These are phyloP conservation scores for Syrista parreyssii DNA, from an alignment of 2,888 invertebrate species.

Conservation along the genomic window DNA sequence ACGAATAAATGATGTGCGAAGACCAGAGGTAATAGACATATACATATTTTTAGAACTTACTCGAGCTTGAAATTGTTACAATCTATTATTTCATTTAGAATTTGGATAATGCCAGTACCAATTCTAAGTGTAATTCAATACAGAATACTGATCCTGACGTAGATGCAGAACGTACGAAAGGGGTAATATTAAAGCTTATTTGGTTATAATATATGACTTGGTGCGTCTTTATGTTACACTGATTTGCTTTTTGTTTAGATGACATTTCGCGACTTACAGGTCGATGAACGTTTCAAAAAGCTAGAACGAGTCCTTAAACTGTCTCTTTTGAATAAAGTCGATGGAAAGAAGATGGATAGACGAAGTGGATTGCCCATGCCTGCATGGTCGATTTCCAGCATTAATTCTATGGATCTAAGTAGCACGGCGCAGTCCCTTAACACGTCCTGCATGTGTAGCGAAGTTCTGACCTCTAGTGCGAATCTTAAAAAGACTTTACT, in stretches of 20 bases:
- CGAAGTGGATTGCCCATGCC: background rate
- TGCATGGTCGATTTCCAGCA: constrained; percentile 46
- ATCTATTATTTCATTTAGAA: background rate
- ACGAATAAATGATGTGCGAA: background rate
- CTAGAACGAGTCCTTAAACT: constrained; percentile 44
- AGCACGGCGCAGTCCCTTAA: constrained; percentile 22
- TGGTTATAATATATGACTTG: background rate
- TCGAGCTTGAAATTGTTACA: background rate
- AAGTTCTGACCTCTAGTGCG: constrained; percentile 48
- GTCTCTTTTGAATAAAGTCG: constrained; percentile 22
- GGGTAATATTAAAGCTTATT: background rate
- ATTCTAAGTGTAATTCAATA: background rate
- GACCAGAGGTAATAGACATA: background rate
- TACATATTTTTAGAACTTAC: background rate
- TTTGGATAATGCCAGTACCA: background rate
- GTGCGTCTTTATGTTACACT: background rate
- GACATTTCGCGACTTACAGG: constrained; percentile 41
- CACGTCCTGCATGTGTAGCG: constrained; percentile 39
- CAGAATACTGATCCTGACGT: background rate
- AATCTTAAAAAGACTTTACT: constrained; percentile 45
- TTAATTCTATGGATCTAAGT: constrained; percentile 37
- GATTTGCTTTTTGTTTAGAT: constrained; percentile 27
- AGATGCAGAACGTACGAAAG: background rate
- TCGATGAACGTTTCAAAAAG: constrained; percentile 46
- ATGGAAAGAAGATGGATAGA: constrained; percentile 13